A percentile compares a stretch with the other conserved stretches of the same genome.
phyloP scores from a whole-genome alignment of 2,113 vertebrate species.

The Hydropotes inermis region DNA sequence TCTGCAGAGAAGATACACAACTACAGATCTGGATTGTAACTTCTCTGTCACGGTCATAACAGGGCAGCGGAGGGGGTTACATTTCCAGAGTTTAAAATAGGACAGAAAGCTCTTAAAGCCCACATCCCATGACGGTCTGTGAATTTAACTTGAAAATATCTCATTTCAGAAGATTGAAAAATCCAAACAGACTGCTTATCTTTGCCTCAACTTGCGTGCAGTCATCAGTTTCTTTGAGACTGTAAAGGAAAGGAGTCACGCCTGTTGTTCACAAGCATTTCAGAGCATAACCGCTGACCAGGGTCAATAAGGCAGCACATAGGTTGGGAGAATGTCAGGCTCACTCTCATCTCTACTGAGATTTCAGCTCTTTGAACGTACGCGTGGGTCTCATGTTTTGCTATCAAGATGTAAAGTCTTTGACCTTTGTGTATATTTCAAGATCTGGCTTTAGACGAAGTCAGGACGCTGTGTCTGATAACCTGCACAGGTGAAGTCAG shows the following conservation, averaged over 20 bases:
- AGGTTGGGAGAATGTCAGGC: constrained; percentile 48
- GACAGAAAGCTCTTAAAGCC: not conserved
- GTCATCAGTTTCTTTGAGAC: not conserved
- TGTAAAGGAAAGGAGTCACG: not conserved
- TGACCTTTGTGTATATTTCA: constrained; percentile 66
- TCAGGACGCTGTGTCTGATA: not conserved
- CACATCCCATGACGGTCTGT: not conserved
- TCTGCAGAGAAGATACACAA: not conserved
- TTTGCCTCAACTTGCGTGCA: not conserved
- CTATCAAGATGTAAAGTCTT: constrained; percentile 47
- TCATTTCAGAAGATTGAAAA: constrained; percentile 49
- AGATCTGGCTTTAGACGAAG: not conserved
- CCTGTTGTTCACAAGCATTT: constrained; percentile 28
- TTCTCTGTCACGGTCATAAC: not conserved
- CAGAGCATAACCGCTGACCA: not conserved
- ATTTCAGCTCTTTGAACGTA: constrained; percentile 65
- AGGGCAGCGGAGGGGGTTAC: not conserved
- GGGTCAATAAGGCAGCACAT: constrained; percentile 18
- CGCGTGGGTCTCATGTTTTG: not conserved
- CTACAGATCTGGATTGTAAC: not conserved
- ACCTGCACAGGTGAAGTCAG: not conserved
- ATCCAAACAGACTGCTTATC: not conserved
- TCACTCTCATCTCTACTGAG: constrained; percentile 24
- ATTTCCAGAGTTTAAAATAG: constrained; percentile 34
- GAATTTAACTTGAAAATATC: constrained; percentile 12